phyloP scores from a whole-genome alignment of 2,113 vertebrate genomes.

The Sander lucioperca region DNA sequence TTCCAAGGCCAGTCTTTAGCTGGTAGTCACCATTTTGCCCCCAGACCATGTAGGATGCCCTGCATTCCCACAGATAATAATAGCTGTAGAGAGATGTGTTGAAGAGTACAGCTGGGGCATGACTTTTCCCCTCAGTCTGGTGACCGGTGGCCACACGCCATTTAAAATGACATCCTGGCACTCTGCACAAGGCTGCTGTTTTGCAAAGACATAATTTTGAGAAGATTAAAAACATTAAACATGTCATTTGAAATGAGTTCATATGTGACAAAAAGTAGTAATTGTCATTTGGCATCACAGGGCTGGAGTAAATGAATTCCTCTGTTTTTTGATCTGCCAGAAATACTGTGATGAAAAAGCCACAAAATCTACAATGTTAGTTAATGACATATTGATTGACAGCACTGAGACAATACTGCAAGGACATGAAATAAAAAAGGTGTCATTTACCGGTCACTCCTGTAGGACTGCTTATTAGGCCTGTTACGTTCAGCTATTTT shows the following conservation, averaged over 20 bases:
- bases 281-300: neutral
- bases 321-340: neutral
- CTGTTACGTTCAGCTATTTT: constrained; percentile 28
- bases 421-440: constrained; percentile 22
- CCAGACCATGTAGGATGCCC: constrained; percentile 70
- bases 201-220: neutral
- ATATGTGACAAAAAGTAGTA: neutral
- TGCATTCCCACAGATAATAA: constrained; percentile 82
- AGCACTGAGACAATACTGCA: constrained; percentile 3
- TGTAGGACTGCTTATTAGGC: constrained; percentile 4
- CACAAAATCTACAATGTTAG: constrained; percentile 2
- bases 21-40: constrained; percentile 64
- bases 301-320: neutral
- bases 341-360: constrained; percentile 7
- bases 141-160: constrained; percentile 38
- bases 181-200: constrained; percentile 3
- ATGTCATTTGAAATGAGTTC: neutral
- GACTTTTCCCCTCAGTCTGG: constrained; percentile 36
- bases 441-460: constrained; percentile 28
- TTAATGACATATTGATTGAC: constrained; percentile 18
- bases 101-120: constrained; percentile 54
- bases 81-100: constrained; percentile 65
- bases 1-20: constrained; percentile 70
- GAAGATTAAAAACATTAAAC: neutral
- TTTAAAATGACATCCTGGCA: constrained; percentile 41